phyloP scores from a whole-genome alignment of 2,888 invertebrate genomes.

The Netelia inedita region DNA sequence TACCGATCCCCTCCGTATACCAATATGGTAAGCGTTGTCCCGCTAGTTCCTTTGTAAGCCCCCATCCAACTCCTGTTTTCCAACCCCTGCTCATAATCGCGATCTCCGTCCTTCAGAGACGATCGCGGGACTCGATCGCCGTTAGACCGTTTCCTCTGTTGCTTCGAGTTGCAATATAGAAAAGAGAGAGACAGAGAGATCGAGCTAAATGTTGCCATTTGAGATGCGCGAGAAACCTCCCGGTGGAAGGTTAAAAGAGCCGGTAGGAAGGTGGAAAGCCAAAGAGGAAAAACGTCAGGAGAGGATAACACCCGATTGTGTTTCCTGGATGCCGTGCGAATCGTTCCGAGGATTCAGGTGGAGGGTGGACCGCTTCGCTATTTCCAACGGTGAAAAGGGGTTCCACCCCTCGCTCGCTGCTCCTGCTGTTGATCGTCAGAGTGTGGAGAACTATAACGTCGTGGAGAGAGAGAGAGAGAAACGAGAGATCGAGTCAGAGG shows the following conservation, averaged over 20 bases:
- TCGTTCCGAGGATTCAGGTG: neutral
- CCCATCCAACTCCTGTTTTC: too few relatives aligned
- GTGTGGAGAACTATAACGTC: neutral
- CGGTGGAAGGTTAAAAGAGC: slow-evolving; percentile 39
- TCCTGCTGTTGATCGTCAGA: neutral
- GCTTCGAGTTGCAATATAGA: neutral
- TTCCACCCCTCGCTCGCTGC: neutral
- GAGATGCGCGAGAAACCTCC: slow-evolving; percentile 33
- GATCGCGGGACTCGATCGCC: neutral
- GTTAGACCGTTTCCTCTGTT: neutral
- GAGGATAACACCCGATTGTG: slow-evolving; percentile 34
- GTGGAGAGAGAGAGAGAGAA: slow-evolving; percentile 57
- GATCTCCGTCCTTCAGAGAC: neutral
- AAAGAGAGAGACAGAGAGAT: neutral
- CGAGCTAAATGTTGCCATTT: slow-evolving; percentile 54
- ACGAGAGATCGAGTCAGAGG: slow-evolving; percentile 49
- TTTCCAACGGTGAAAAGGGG: slow-evolving; percentile 43
- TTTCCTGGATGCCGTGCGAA: slow-evolving; percentile 7
- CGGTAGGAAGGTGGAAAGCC: slow-evolving; percentile 41
- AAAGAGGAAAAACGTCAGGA: slow-evolving; percentile 32
- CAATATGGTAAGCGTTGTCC: slow-evolving; percentile 49
- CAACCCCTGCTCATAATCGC: neutral
- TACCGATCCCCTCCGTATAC: slow-evolving; percentile 38
- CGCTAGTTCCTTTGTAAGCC: neutral
- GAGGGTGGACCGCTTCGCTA: neutral